A percentile compares a stretch with the other conserved stretches of the same genome.
Evolutionary conservation across 1,140 invertebrate species (phyloP).

Genomic region (Cephus cinctus): DNA sequence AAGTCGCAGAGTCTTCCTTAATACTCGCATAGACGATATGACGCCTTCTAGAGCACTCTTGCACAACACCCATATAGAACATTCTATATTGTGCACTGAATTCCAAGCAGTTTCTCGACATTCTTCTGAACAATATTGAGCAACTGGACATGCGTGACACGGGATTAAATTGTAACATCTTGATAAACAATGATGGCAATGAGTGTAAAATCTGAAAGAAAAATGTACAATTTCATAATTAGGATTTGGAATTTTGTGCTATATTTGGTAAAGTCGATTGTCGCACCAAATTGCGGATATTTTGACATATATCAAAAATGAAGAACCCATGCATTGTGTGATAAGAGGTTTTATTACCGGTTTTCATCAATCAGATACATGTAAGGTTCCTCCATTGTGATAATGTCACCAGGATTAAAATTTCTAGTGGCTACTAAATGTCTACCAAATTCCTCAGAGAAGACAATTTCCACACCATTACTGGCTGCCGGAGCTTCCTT

Average conservation of each 20-base stretch:
- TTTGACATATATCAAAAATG: too few relatives aligned
- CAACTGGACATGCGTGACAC: conserved; percentile 52
- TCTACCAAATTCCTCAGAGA: conserved; percentile 63
- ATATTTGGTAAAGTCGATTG: too few relatives aligned
- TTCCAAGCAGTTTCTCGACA: conserved; percentile 59
- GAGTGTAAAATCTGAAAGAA: conserved; percentile 56
- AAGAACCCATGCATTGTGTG: neutral
- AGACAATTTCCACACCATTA: conserved; percentile 61
- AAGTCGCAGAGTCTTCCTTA: too few relatives aligned
- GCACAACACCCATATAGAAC: conserved; percentile 54
- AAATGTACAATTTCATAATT: too few relatives aligned
- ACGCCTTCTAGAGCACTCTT: conserved; percentile 48
- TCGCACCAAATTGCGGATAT: too few relatives aligned
- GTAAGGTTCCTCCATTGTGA: conserved; percentile 80
- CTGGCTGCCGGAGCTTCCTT: conserved; percentile 60
- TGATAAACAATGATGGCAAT: conserved; percentile 79
- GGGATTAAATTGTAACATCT: conserved; percentile 62
- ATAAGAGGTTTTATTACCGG: conserved; percentile 47
- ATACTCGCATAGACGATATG: conserved; percentile 51
- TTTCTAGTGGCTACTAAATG: conserved; percentile 66
- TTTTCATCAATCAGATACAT: conserved; percentile 67
- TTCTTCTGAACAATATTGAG: conserved; percentile 60
- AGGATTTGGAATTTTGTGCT: too few relatives aligned
- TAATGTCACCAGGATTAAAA: conserved; percentile 73
- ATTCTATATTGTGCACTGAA: conserved; percentile 64